Evolutionary conservation across 2,113 vertebrate genomes (phyloP).

Genomic region (Zingel zingel): DNA sequence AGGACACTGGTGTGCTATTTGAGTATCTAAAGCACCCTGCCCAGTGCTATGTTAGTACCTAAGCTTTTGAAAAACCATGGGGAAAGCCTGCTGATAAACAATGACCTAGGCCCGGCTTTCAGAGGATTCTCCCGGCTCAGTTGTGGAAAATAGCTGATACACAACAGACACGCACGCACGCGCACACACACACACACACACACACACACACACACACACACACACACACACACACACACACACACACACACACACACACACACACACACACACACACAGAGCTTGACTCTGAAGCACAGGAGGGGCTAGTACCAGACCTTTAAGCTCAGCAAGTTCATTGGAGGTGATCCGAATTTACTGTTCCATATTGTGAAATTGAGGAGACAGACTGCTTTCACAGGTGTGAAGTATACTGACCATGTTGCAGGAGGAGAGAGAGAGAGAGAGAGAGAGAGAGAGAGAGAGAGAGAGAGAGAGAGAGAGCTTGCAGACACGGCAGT

Average conservation of each 20-base stretch:
- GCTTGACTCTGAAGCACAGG: not conserved
- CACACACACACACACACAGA: not conserved
- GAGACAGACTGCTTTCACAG: slow-evolving; percentile 7
- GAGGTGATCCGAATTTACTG: slow-evolving; percentile 17
- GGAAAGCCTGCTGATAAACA: slow-evolving; percentile 55
- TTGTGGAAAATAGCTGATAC: slow-evolving; percentile 27
- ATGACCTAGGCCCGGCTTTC: slow-evolving; percentile 37
- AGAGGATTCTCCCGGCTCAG: slow-evolving; percentile 33
- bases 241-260: not conserved
- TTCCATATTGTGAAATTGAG: slow-evolving; percentile 4
- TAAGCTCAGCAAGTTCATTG: not conserved
- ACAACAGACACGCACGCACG: not conserved
- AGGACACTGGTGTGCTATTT: slow-evolving; percentile 51
- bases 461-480: not conserved
- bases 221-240: too few relatives aligned
- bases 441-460: not conserved
- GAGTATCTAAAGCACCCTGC: slow-evolving; percentile 47
- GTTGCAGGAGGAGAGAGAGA: not conserved
- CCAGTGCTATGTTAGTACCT: slow-evolving; percentile 25
- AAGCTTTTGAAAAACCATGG: slow-evolving; percentile 47
- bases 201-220: not conserved
- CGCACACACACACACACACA: too few relatives aligned
- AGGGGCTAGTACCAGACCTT: not conserved
- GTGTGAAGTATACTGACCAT: not conserved
- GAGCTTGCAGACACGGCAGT: slow-evolving; percentile 13